These are phyloP conservation scores for Laupala kohalensis DNA, from an alignment of 1,140 invertebrate genomes.

Conservation along the genomic window DNA sequence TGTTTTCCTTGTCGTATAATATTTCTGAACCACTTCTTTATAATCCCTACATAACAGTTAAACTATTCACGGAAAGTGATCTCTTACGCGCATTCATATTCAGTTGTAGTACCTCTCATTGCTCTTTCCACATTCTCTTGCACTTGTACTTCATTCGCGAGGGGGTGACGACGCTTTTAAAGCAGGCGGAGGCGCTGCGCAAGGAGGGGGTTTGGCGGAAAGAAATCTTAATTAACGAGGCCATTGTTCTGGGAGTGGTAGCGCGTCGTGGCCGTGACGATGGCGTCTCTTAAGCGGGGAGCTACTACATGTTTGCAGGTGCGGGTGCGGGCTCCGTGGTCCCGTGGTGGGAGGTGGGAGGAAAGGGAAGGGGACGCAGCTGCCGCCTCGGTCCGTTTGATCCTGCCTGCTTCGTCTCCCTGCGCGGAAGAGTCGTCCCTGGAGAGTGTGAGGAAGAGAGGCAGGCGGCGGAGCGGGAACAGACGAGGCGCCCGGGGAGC, in stretches of 20 bases:
- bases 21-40: too few species aligned
- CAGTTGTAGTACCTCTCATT: too few species aligned
- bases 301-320: background rate
- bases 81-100: too few species aligned
- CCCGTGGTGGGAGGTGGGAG: too few species aligned
- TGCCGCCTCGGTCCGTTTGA: background rate
- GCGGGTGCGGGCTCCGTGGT: too few species aligned
- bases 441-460: background rate
- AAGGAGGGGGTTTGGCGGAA: constrained; percentile 1
- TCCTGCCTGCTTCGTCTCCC: background rate
- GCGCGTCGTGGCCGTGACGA: constrained; percentile 1
- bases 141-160: too few species aligned
- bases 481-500: background rate
- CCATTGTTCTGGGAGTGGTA: constrained; percentile 12
- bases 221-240: constrained; percentile 15
- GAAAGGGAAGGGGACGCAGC: too few species aligned
- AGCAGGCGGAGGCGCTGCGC: background rate
- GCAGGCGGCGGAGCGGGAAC: background rate
- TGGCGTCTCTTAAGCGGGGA: background rate
- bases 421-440: background rate
- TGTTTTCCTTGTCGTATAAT: too few species aligned
- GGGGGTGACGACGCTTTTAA: background rate
- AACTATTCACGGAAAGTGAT: too few species aligned
- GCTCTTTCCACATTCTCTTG: background rate
- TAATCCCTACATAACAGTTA: too few species aligned